Evolutionary conservation across 2,113 vertebrate species (phyloP).

Genomic region (Nothobranchius furzeri): DNA sequence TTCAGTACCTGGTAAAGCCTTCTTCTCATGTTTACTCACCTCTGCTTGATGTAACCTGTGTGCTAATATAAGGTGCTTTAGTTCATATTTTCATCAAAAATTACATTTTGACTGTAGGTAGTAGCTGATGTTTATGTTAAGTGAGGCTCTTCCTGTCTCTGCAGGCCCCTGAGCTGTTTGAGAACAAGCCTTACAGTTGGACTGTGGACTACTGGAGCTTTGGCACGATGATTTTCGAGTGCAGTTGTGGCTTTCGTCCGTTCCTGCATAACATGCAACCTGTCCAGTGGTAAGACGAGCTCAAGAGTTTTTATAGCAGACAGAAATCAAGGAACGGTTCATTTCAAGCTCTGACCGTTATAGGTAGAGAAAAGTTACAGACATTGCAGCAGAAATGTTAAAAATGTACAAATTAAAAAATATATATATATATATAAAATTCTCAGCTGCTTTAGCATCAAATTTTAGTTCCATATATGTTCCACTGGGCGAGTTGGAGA

Average conservation of each 20-base stretch:
- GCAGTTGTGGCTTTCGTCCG: slow-evolving; percentile 93
- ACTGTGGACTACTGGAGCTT: slow-evolving; percentile 99
- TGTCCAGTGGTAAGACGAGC: slow-evolving; percentile 87
- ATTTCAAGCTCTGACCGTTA: too few species aligned
- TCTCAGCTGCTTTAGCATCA: too few species aligned
- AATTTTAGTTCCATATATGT: too few species aligned
- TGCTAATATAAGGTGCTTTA: too few species aligned
- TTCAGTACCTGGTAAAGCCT: slow-evolving; percentile 92
- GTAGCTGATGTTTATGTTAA: too few species aligned
- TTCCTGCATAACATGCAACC: slow-evolving; percentile 97
- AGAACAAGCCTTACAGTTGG: slow-evolving; percentile 92
- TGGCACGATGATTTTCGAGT: slow-evolving; percentile 96
- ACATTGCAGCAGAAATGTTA: too few species aligned
- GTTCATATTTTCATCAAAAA: too few species aligned
- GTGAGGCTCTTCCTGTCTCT: slow-evolving; percentile 15
- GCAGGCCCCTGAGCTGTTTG: slow-evolving; percentile 97
- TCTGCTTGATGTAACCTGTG: neutral
- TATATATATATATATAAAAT: too few species aligned
- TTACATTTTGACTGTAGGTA: too few species aligned
- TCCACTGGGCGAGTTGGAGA: too few species aligned
- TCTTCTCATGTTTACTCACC: neutral
- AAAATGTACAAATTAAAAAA: too few species aligned
- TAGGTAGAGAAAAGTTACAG: too few species aligned
- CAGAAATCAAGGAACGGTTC: neutral
- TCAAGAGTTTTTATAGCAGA: neutral